A percentile compares a stretch with the other conserved stretches of the same genome.
Conservation (phyloP, 2,888 invertebrate genomes). For the Unio pictorum region DNA sequence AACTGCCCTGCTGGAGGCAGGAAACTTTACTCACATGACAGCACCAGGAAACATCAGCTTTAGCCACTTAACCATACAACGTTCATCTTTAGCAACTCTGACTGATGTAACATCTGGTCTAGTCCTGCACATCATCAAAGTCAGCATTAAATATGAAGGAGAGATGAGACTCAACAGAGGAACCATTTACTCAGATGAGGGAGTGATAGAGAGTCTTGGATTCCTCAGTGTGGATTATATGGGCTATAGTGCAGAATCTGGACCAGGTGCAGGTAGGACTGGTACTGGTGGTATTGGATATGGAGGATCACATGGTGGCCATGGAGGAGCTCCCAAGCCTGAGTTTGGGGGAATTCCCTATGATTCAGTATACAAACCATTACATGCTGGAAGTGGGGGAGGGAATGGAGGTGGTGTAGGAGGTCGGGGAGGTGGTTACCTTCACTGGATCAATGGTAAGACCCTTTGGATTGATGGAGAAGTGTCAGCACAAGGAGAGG, state of each 20-base stretch:
- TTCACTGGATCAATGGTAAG: slow-evolving; percentile 49
- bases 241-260: slow-evolving; percentile 39
- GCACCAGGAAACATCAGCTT: slow-evolving; percentile 48
- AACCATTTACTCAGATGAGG: slow-evolving; percentile 41
- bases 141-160: slow-evolving; percentile 52
- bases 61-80: slow-evolving; percentile 46
- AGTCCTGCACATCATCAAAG: slow-evolving; percentile 35
- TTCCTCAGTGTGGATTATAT: slow-evolving; percentile 39
- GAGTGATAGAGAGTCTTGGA: slow-evolving; percentile 47
- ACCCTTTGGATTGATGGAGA: slow-evolving; percentile 50
- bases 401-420: slow-evolving; percentile 49
- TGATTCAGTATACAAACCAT: slow-evolving; percentile 51
- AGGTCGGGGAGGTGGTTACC: slow-evolving; percentile 54
- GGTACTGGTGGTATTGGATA: slow-evolving; percentile 24
- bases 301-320: slow-evolving; percentile 59
- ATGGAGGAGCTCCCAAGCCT: slow-evolving; percentile 51
- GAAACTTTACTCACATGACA: slow-evolving; percentile 40
- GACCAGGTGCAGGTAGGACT: slow-evolving; percentile 41
- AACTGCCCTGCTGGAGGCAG: slow-evolving; percentile 53
- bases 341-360: slow-evolving; percentile 46
- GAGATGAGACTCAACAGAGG: slow-evolving; percentile 47
- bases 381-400: slow-evolving; percentile 52
- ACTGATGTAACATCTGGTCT: slow-evolving; percentile 36
- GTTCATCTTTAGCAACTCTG: slow-evolving; percentile 43
- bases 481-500: slow-evolving; percentile 42